Conservation (phyloP, 2,113 vertebrate species). For the Suncus etruscus region DNA sequence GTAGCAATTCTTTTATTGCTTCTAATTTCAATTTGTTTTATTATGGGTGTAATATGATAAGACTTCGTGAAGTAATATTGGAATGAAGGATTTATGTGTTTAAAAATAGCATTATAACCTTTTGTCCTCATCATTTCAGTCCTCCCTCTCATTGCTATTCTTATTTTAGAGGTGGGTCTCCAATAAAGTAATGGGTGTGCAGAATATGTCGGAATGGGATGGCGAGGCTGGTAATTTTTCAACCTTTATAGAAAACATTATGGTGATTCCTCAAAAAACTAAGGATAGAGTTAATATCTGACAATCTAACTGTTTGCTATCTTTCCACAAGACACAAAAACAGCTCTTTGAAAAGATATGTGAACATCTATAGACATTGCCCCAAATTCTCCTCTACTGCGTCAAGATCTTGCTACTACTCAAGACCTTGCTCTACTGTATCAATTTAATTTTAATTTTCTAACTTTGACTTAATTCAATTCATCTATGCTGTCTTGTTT, state of each 20-base stretch:
- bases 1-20: conserved; percentile 74
- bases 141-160: conserved; percentile 10
- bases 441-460: background rate
- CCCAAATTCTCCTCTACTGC: background rate
- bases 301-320: too few relatives aligned
- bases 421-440: background rate
- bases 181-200: conserved; percentile 60
- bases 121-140: background rate
- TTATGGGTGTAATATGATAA: conserved; percentile 44
- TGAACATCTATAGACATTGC: too few relatives aligned
- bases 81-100: conserved; percentile 62
- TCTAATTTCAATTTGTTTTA: conserved; percentile 77
- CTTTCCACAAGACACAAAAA: too few relatives aligned
- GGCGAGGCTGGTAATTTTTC: too few relatives aligned
- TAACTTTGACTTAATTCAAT: conserved; percentile 30
- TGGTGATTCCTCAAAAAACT: too few relatives aligned
- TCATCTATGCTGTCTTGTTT: background rate
- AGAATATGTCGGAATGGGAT: conserved; percentile 26
- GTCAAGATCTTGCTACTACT: background rate
- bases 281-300: too few relatives aligned
- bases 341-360: too few relatives aligned
- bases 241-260: too few relatives aligned
- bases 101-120: conserved; percentile 40
- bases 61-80: conserved; percentile 62
- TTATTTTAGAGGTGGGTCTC: conserved; percentile 56